Conservation (phyloP, 2,888 invertebrate genomes). For the Polia nebulosa region DNA sequence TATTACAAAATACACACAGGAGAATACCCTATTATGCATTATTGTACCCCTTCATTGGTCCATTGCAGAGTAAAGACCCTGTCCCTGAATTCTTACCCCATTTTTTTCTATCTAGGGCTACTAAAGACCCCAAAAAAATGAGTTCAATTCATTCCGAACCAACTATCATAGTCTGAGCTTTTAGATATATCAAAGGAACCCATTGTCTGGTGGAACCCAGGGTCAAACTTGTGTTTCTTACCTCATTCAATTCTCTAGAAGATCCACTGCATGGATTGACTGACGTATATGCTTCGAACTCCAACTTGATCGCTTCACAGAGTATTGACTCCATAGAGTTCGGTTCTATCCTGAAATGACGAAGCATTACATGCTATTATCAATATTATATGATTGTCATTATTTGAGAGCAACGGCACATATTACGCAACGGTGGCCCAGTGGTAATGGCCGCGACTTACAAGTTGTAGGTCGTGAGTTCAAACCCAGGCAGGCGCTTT, state of each 20-base stretch:
- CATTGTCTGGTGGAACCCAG: not conserved
- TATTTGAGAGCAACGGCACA: no score
- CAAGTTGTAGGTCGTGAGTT: no score
- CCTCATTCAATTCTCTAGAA: constrained; percentile 93
- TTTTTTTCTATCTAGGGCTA: not conserved
- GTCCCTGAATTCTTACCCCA: not conserved
- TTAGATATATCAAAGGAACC: not conserved
- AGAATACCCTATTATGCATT: no score
- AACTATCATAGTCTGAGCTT: not conserved
- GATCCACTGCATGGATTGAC: constrained; percentile 91
- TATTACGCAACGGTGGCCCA: no score
- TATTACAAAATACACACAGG: no score
- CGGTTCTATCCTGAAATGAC: constrained; percentile 89
- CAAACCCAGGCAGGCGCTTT: no score
- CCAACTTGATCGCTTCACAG: constrained; percentile 96
- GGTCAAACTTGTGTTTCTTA: constrained; percentile 46
- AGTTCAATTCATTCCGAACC: not conserved
- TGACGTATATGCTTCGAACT: constrained; percentile 94
- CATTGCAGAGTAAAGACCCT: no score
- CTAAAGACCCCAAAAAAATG: not conserved
- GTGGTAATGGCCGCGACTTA: no score
- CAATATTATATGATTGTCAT: no score
- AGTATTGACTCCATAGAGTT: constrained; percentile 96
- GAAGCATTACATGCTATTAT: not conserved
- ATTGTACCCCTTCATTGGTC: no score